phyloP scores from a whole-genome alignment of 2,888 invertebrate species.

The Palloptera scutellata region DNA sequence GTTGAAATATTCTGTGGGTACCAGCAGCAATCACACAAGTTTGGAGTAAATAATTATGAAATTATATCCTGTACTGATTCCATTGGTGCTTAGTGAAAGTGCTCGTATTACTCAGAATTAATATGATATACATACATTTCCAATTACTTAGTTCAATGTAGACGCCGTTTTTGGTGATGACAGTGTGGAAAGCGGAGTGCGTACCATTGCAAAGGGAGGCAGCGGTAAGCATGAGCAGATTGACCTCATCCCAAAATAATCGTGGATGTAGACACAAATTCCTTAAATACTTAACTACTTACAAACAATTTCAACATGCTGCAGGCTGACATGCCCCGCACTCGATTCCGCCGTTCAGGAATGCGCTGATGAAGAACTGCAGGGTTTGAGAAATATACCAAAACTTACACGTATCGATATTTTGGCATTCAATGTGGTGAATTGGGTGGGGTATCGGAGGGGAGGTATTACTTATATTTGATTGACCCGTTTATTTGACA shows the following conservation, averaged over 20 bases:
- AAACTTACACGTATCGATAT: slow-evolving; percentile 38
- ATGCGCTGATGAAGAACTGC: neutral
- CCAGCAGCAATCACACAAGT: no score
- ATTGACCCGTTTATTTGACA: no score
- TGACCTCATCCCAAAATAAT: neutral
- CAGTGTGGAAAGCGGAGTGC: neutral
- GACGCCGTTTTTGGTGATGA: neutral
- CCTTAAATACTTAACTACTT: neutral
- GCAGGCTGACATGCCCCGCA: neutral
- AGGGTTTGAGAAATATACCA: slow-evolving; percentile 35
- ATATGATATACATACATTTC: no score
- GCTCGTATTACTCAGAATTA: no score
- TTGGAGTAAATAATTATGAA: no score
- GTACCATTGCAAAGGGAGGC: neutral
- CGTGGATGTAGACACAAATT: neutral
- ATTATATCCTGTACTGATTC: no score
- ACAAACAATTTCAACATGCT: neutral
- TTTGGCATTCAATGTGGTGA: slow-evolving; percentile 47
- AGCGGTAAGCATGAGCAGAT: neutral
- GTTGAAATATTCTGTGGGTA: no score
- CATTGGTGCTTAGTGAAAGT: no score
- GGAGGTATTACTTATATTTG: no score
- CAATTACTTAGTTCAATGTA: no score
- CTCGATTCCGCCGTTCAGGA: slow-evolving; percentile 10
- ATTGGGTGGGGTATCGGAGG: slow-evolving; percentile 20